Conservation (phyloP, 2,113 vertebrate genomes). For the Dolichallabes microphthalmus region DNA sequence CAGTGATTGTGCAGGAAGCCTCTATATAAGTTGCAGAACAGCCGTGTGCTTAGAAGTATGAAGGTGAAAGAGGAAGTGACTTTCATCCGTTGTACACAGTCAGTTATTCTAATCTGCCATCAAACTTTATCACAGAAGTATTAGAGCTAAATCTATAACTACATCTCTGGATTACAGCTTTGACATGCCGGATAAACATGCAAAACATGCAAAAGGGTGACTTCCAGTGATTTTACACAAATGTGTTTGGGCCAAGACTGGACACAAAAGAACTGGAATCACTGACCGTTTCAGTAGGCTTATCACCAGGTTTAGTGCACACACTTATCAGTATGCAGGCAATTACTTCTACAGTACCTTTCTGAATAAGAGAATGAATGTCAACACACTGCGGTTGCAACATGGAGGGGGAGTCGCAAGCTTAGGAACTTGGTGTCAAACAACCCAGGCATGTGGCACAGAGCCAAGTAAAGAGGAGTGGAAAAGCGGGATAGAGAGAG, state of each 20-base stretch:
- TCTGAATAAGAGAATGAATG: slow-evolving; percentile 27
- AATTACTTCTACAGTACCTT: slow-evolving; percentile 20
- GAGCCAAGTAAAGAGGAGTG: slow-evolving; percentile 28
- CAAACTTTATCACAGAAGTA: slow-evolving; percentile 30
- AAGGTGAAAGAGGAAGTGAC: slow-evolving; percentile 44
- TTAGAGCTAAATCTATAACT: slow-evolving; percentile 5
- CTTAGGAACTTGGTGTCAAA: slow-evolving; percentile 40
- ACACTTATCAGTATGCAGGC: slow-evolving; percentile 21
- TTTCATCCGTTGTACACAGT: slow-evolving; percentile 6
- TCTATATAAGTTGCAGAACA: neutral
- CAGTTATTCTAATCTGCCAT: slow-evolving; percentile 34
- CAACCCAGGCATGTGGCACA: slow-evolving; percentile 29
- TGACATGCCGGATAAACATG: neutral
- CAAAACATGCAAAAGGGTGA: slow-evolving; percentile 9
- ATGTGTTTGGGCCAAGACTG: neutral
- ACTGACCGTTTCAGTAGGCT: slow-evolving; percentile 8
- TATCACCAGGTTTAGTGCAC: slow-evolving; percentile 1
- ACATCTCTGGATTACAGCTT: slow-evolving; percentile 9
- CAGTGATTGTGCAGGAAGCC: slow-evolving; percentile 19
- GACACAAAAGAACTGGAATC: neutral
- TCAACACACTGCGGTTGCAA: slow-evolving; percentile 28
- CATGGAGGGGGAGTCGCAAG: slow-evolving; percentile 8
- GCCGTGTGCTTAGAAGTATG: neutral
- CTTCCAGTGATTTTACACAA: slow-evolving; percentile 1
- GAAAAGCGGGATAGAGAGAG: slow-evolving; percentile 25